Percentiles rank a stretch among this genome's conserved stretches.
Conservation (phyloP, 2,113 vertebrate species). For the Nerophis ophidion region DNA sequence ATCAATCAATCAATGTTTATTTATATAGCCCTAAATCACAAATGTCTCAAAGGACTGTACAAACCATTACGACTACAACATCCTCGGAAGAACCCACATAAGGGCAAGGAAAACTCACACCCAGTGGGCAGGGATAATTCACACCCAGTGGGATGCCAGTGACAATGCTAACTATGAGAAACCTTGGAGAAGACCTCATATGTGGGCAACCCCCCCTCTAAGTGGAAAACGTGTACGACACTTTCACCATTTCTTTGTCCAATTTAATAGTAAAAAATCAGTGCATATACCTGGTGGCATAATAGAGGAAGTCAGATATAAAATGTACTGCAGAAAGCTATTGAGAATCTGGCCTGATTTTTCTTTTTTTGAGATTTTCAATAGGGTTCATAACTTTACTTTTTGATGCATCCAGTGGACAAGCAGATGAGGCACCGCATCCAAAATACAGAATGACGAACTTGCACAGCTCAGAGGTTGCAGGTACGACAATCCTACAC, state of each 20-base stretch:
- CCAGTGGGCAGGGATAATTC: no score
- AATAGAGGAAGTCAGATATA: slow-evolving; percentile 28
- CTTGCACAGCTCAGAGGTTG: slow-evolving; percentile 50
- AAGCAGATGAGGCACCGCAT: slow-evolving; percentile 61
- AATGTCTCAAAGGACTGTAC: no score
- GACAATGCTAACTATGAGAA: no score
- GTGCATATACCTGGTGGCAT: slow-evolving; percentile 23
- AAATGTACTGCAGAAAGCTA: slow-evolving; percentile 29
- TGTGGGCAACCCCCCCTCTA: no score
- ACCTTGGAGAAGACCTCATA: no score
- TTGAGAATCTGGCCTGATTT: slow-evolving; percentile 31
- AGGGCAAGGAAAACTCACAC: no score
- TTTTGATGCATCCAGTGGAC: slow-evolving; percentile 68
- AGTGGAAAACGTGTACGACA: slow-evolving; percentile 9
- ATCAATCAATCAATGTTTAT: no score
- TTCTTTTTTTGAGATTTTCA: slow-evolving; percentile 58
- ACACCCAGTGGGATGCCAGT: no score
- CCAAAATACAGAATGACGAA: slow-evolving; percentile 55
- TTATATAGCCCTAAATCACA: no score
- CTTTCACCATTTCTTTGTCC: slow-evolving; percentile 14
- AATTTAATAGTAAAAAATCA: slow-evolving; percentile 11
- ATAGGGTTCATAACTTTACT: slow-evolving; percentile 82
- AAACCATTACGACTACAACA: no score
- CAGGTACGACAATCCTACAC: slow-evolving; percentile 34
- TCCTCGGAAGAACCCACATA: no score